Percentiles rank a stretch among this genome's conserved stretches.
phyloP scores from a whole-genome alignment of 1,140 invertebrate genomes.

The Brachystomella parvula region DNA sequence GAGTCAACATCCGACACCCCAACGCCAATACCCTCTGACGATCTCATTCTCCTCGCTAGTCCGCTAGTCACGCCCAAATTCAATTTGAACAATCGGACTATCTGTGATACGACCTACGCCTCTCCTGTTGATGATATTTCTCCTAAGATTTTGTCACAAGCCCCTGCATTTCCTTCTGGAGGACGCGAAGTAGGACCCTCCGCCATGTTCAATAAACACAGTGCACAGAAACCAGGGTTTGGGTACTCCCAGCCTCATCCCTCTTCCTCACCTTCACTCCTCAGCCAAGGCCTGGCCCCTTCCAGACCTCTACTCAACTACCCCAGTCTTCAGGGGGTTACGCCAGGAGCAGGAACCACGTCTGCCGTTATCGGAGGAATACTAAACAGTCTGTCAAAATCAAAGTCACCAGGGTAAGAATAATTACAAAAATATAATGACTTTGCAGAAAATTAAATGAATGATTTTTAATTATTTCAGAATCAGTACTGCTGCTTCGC shows the following conservation, averaged over 20 bases:
- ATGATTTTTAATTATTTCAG: no score
- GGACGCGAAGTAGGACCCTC: no score
- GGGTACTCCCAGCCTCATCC: background rate
- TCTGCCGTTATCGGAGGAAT: slow-evolving; percentile 7
- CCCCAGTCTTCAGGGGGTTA: no score
- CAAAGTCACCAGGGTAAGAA: background rate
- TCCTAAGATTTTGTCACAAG: background rate
- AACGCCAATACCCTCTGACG: slow-evolving; percentile 12
- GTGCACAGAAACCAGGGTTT: no score
- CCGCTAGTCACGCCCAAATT: slow-evolving; percentile 31
- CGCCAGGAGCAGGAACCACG: background rate
- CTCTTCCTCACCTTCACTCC: background rate
- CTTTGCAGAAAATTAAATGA: no score
- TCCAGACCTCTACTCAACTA: no score
- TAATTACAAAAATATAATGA: no score
- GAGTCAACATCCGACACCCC: background rate
- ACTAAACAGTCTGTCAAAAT: background rate
- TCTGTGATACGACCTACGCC: slow-evolving; percentile 13
- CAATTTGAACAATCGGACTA: background rate
- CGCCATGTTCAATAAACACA: no score
- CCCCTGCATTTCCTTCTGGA: background rate
- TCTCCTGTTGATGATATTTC: slow-evolving; percentile 9
- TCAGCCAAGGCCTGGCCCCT: background rate
- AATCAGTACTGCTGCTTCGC: no score
- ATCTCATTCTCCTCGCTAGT: slow-evolving; percentile 35